A percentile compares a stretch with the other conserved stretches of the same genome.
phyloP scores from a whole-genome alignment of 2,113 vertebrate genomes.

The Todiramphus chloris region DNA sequence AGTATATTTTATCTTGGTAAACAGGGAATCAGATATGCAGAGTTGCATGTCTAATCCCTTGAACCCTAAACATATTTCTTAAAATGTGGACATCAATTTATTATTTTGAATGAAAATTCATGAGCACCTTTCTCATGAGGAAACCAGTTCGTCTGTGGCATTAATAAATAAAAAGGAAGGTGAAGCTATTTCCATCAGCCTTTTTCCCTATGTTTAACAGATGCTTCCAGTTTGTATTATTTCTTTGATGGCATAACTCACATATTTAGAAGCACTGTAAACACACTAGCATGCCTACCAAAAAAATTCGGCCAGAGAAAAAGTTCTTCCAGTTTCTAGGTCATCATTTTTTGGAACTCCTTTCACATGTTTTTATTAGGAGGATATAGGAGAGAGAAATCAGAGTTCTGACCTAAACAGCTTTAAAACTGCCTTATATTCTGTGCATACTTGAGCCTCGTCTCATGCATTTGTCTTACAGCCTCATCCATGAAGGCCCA shows the following conservation, averaged over 20 bases:
- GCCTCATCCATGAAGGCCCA: not conserved
- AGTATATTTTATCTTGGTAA: conserved; percentile 64
- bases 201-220: conserved; percentile 50
- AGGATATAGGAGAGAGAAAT: not conserved
- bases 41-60: conserved; percentile 73
- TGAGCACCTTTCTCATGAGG: conserved; percentile 75
- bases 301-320: not conserved
- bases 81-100: conserved; percentile 78
- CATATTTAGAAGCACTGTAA: conserved; percentile 36
- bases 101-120: conserved; percentile 82
- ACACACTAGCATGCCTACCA: not conserved
- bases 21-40: conserved; percentile 65
- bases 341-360: not conserved
- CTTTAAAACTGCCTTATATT: not conserved
- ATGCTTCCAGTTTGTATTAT: not conserved
- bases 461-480: not conserved
- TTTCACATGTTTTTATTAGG: not conserved
- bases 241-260: conserved; percentile 23
- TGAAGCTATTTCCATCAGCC: conserved; percentile 58
- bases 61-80: conserved; percentile 77
- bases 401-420: not conserved
- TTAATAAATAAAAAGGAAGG: conserved; percentile 79
- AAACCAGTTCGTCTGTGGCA: conserved; percentile 68
- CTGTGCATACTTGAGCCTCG: not conserved
- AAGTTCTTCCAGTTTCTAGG: not conserved